Percentiles rank a stretch among this genome's conserved stretches.
Conservation (phyloP, 2,888 invertebrate species). For the Lepidochitona cinerea region DNA sequence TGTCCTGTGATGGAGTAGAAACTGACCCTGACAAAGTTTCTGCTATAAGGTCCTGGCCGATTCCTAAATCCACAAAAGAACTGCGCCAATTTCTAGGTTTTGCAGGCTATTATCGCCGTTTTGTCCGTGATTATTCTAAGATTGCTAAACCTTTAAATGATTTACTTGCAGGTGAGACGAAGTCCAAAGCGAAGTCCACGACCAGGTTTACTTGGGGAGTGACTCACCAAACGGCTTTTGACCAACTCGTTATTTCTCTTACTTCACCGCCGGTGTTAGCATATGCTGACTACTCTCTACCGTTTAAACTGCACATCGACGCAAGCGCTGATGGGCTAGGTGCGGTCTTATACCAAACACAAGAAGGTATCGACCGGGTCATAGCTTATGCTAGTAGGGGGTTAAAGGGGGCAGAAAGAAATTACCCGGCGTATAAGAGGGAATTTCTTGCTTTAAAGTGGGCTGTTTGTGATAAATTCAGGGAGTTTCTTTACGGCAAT, state of each 20-base stretch:
- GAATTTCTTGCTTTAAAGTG: too few species aligned
- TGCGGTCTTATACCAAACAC: constrained; percentile 23
- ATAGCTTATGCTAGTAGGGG: constrained; percentile 33
- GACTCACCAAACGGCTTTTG: constrained; percentile 13
- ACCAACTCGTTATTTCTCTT: constrained; percentile 3
- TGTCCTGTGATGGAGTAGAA: too few species aligned
- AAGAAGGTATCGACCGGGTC: constrained; percentile 16
- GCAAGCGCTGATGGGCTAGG: too few species aligned
- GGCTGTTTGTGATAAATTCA: not conserved
- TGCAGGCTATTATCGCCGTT: constrained; percentile 30
- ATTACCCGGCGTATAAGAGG: constrained; percentile 27
- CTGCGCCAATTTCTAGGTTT: constrained; percentile 30
- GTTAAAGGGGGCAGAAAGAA: constrained; percentile 21
- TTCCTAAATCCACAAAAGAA: constrained; percentile 19
- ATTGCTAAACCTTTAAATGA: constrained; percentile 30
- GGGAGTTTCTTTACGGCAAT: constrained; percentile 21
- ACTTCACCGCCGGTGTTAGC: constrained; percentile 7
- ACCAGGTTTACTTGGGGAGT: constrained; percentile 1
- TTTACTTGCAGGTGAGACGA: constrained; percentile 11
- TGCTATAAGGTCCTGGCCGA: constrained; percentile 26
- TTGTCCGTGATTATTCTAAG: constrained; percentile 27
- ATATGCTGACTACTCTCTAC: constrained; percentile 13
- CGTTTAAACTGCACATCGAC: constrained; percentile 15
- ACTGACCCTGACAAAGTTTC: constrained; percentile 27
- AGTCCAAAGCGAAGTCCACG: not conserved